Conservation (phyloP, 2,797 vertebrate genomes). For the Dallia pectoralis region DNA sequence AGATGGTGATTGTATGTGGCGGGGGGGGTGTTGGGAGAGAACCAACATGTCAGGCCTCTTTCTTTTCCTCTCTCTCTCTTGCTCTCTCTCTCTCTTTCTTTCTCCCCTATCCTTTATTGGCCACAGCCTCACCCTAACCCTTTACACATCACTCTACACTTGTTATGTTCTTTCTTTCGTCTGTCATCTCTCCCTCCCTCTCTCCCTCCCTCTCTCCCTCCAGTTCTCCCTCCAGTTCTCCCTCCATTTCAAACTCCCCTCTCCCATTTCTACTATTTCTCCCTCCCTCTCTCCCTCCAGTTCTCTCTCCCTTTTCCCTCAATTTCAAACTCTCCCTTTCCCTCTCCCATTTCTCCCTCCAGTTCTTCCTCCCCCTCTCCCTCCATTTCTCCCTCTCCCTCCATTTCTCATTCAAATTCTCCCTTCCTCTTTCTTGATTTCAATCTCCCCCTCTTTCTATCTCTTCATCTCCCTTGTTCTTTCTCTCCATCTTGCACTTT, state of each 20-base stretch:
- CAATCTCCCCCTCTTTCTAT: neutral
- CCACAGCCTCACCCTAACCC: neutral
- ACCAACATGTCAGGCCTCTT: neutral
- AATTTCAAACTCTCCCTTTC: conserved; percentile 2
- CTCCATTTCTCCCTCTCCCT: neutral
- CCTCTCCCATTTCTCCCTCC: neutral
- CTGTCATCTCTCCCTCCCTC: neutral
- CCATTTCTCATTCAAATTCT: neutral
- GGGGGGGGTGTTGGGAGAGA: neutral
- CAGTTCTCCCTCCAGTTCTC: too few species aligned
- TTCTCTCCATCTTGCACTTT: conserved; percentile 7
- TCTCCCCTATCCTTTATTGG: neutral
- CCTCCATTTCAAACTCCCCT: too few species aligned
- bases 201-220: conserved; percentile 5
- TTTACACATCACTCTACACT: neutral
- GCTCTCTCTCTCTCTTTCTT: too few species aligned
- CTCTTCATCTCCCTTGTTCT: neutral
- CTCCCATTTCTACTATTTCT: neutral
- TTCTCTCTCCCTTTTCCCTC: neutral
- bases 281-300: neutral
- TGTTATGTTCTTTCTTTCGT: neutral
- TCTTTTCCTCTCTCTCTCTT: neutral
- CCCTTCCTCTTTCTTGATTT: neutral
- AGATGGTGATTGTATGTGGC: neutral
- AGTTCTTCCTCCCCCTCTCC: too few species aligned